Conservation (phyloP, 2,113 vertebrate genomes). For the Anoplopoma fimbria region DNA sequence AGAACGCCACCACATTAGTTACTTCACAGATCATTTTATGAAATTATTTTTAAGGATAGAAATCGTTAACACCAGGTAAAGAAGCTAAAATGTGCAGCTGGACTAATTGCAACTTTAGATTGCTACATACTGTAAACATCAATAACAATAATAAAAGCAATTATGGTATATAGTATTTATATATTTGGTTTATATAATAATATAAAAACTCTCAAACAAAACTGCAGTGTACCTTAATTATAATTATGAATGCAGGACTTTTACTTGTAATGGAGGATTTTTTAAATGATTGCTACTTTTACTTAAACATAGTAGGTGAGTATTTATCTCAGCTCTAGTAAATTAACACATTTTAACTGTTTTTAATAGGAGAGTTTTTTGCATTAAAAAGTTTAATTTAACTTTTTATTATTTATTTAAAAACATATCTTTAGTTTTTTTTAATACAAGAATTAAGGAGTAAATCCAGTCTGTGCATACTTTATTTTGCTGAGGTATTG, state of each 20-base stretch:
- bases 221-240: no score
- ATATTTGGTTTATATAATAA: no score
- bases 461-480: background rate
- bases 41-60: background rate
- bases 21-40: background rate
- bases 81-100: background rate
- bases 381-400: background rate
- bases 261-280: background rate
- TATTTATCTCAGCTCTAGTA: no score
- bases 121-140: background rate
- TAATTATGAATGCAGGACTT: background rate
- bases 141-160: background rate
- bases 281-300: background rate
- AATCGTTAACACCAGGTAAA: background rate
- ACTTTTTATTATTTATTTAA: background rate
- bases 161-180: background rate
- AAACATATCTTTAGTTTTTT: background rate
- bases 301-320: background rate
- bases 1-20: background rate
- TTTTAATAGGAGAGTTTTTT: no score
- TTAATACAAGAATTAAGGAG: background rate
- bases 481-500: background rate
- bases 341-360: background rate
- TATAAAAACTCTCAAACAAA: background rate
- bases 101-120: background rate